Conservation (phyloP, 2,797 vertebrate species). For the Nyctalus aviator region DNA sequence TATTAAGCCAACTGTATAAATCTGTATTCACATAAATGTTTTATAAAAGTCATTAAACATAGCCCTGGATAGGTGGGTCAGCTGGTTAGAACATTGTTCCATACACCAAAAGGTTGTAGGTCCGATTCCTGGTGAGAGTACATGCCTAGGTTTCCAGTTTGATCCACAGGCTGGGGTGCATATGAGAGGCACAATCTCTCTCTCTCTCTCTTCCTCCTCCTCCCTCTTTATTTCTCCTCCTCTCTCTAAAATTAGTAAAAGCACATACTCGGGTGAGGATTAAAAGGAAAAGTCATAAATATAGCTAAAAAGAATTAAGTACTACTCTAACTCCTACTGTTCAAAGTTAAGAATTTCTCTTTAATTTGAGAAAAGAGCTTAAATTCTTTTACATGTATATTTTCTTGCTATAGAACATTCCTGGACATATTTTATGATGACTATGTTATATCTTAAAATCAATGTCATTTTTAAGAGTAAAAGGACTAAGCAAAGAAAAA, state of each 20-base stretch:
- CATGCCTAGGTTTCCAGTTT: neutral
- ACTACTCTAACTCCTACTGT: neutral
- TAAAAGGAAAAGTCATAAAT: neutral
- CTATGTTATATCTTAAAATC: conserved; percentile 4
- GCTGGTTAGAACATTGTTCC: neutral
- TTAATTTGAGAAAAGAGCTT: neutral
- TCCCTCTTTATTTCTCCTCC: neutral
- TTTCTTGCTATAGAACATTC: conserved; percentile 8
- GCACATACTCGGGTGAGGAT: neutral
- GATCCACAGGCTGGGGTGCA: neutral
- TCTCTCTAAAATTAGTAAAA: neutral
- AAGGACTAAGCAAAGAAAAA: neutral
- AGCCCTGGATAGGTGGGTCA: neutral
- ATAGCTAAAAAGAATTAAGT: conserved; percentile 17
- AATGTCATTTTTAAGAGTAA: conserved; percentile 7
- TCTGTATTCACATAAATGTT: conserved; percentile 24
- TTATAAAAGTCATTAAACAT: neutral
- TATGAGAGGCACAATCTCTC: neutral
- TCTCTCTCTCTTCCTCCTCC: no score
- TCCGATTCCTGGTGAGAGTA: neutral
- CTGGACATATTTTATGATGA: neutral
- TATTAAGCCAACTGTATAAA: conserved; percentile 5
- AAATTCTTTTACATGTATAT: neutral
- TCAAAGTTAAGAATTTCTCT: conserved; percentile 36
- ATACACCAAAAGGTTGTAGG: neutral